Evolutionary conservation across 35 echinoderm and acorn worm genomes (phyloP), one percentile per base, ranked within the genome.

Genomic region (Eucidaris tribuloides): DNA sequence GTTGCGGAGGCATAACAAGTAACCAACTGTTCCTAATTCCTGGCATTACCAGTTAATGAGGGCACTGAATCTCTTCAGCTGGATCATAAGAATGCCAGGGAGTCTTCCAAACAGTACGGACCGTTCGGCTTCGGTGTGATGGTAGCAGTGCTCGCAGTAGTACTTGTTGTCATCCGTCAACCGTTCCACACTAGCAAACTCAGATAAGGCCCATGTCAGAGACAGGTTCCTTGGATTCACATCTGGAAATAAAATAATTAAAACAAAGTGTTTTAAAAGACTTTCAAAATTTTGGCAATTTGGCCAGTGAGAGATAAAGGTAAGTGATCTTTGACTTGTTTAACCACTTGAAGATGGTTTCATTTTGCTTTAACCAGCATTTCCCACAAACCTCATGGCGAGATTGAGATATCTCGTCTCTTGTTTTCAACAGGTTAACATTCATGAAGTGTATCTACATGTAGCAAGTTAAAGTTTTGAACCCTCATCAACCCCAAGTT

Each of bases 91-190:
- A 30, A 99, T 84, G 19, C 65, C 66, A 28, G 96, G 96, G 43
- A 99, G 84, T 29, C 76, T 59, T 29, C 92, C 90, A 84, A 99
- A 99, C 32, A 93, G 84, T 7, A 99, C 78, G 31, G 76, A 88
- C 32, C 96, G 33, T 58, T 93, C 90, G 6, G 90, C 91, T 46
- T 99, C 96, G 1, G 87, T 86, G 54, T 86, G 91, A 32, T 89
- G 86, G 13, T 62, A 46, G 48, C 96, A 99, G 6, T 65, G 77
- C 50, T 99, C 96, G 82, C 90, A 99, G 83, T 86, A 99, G 31
- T 99, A 99, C 71, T 99, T 99, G 76, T 99, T 99, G 40, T 83
- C 76, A 60, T 93, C 90, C 1, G 96, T 93, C 76, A 99, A 62
- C 29, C 91, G 62, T 42, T 99, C 96, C 3, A 79, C 87, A 34